phyloP scores from a whole-genome alignment of 2,888 invertebrate species.

The Spilosoma lubricipeda region DNA sequence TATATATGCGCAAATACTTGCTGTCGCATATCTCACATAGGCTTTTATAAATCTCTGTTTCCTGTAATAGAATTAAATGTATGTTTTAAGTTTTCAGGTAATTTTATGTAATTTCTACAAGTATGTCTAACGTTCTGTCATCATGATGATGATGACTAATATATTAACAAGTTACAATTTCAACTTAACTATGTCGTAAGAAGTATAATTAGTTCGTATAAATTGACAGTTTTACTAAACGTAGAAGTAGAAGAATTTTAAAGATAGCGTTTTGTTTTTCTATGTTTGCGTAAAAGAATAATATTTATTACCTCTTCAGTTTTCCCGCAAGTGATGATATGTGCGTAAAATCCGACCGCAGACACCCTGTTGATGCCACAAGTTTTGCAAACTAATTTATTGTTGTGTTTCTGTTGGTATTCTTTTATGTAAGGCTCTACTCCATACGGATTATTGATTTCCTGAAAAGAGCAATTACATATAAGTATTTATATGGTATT shows the following conservation, averaged over 20 bases:
- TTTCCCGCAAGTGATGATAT: conserved; percentile 87
- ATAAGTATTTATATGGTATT: not conserved
- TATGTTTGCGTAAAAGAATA: too few species aligned
- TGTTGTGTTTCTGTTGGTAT: conserved; percentile 68
- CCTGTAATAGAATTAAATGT: conserved; percentile 62
- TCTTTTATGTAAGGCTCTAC: conserved; percentile 58
- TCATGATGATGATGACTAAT: too few species aligned
- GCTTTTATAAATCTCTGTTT: conserved; percentile 78
- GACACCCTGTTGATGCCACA: conserved; percentile 81
- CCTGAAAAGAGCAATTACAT: conserved; percentile 42
- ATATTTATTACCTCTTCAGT: conserved; percentile 80
- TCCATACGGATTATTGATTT: conserved; percentile 47
- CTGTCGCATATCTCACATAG: conserved; percentile 84
- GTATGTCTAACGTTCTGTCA: not conserved
- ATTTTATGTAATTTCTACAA: not conserved
- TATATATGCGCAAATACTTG: conserved; percentile 84
- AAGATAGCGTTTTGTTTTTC: not conserved
- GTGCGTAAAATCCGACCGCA: conserved; percentile 84
- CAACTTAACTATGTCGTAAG: too few species aligned
- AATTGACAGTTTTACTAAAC: not conserved
- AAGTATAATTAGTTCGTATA: not conserved
- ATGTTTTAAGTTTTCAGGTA: not conserved
- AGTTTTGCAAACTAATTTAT: conserved; percentile 72
- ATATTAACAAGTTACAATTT: not conserved
- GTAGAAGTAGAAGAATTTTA: too few species aligned